phyloP scores from a whole-genome alignment of 1,140 invertebrate genomes.

The Bombus pascuorum region DNA sequence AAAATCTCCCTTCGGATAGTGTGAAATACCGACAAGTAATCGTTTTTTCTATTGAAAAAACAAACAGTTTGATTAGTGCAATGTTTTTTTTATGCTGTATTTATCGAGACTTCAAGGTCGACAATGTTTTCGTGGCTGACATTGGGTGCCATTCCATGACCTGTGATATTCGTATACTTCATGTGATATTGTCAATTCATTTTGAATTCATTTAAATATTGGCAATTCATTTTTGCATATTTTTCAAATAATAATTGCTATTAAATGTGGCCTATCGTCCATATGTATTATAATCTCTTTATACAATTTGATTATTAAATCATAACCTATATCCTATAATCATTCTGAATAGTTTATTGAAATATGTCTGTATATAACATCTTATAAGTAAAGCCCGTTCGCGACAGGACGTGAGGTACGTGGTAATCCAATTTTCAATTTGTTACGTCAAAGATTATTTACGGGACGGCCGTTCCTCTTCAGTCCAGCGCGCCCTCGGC shows the following conservation, averaged over 20 bases:
- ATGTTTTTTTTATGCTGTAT: not conserved
- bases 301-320: too few relatives aligned
- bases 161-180: too few relatives aligned
- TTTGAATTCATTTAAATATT: too few relatives aligned
- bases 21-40: not conserved
- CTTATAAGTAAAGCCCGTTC: too few relatives aligned
- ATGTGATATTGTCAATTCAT: too few relatives aligned
- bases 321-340: not conserved
- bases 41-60: not conserved
- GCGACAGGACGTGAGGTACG: not conserved
- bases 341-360: not conserved
- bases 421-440: slow-evolving; percentile 37
- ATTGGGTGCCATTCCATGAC: not conserved
- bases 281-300: not conserved
- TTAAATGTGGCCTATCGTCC: not conserved
- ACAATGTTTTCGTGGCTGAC: not conserved
- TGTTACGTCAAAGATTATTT: slow-evolving; percentile 23
- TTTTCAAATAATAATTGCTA: not conserved
- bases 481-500: not conserved
- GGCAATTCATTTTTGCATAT: not conserved
- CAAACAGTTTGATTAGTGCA: not conserved
- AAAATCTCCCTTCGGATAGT: not conserved
- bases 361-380: not conserved
- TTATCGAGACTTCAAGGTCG: not conserved
- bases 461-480: not conserved